These are phyloP conservation scores for Drosophila parvula DNA, from an alignment of 1,140 invertebrate species.

Conservation along the genomic window DNA sequence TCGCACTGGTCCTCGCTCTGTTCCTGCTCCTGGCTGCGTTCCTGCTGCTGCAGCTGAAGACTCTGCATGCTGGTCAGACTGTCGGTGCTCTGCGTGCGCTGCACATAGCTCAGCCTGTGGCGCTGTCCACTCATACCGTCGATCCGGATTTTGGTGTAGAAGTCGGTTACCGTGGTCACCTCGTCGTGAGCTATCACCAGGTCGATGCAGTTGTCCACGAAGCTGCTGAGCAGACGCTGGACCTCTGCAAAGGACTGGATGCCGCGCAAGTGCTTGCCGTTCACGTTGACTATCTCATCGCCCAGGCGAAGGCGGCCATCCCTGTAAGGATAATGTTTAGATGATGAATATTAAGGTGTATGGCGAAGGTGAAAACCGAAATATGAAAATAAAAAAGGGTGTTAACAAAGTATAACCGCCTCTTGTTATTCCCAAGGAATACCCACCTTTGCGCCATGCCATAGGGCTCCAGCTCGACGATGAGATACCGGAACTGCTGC, in stretches of 20 bases:
- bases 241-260: slow-evolving; percentile 87
- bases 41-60: slow-evolving; percentile 57
- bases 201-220: slow-evolving; percentile 85
- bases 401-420: too few species aligned
- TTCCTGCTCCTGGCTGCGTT: slow-evolving; percentile 30
- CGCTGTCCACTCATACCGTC: slow-evolving; percentile 68
- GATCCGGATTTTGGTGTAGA: slow-evolving; percentile 82
- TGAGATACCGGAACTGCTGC: slow-evolving; percentile 90
- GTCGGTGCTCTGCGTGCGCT: slow-evolving; percentile 76
- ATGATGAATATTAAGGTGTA: too few species aligned
- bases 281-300: slow-evolving; percentile 94
- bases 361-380: too few species aligned
- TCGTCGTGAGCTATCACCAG: slow-evolving; percentile 87
- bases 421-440: background rate
- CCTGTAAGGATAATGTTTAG: slow-evolving; percentile 82
- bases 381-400: too few species aligned
- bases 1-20: slow-evolving; percentile 61
- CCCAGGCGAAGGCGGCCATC: slow-evolving; percentile 91
- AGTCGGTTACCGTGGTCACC: slow-evolving; percentile 76
- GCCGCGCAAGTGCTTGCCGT: slow-evolving; percentile 91
- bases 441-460: slow-evolving; percentile 91
- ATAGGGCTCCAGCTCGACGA: slow-evolving; percentile 91
- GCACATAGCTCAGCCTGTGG: slow-evolving; percentile 69
- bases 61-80: slow-evolving; percentile 76
- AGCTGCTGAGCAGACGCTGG: slow-evolving; percentile 84